Evolutionary conservation across 2,113 vertebrate species (phyloP).

Genomic region (Dicentrarchus labrax): DNA sequence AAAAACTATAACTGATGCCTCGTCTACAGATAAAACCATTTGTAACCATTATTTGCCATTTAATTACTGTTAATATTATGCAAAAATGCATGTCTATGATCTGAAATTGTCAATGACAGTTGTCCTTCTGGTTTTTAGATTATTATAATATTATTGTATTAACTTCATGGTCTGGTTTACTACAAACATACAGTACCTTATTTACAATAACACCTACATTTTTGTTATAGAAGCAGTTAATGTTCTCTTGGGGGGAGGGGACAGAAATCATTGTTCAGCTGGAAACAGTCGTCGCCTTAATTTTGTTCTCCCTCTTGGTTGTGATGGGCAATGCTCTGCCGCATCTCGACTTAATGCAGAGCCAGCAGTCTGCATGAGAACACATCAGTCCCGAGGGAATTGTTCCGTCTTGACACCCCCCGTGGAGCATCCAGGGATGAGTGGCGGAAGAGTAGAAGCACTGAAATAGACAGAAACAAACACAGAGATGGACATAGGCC

Average conservation of each 20-base stretch:
- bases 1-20: background rate
- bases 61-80: background rate
- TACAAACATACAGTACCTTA: background rate
- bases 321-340: constrained; percentile 25
- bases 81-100: background rate
- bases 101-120: background rate
- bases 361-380: constrained; percentile 61
- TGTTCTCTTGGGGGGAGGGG: background rate
- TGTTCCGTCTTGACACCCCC: constrained; percentile 51
- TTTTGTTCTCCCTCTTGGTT: constrained; percentile 46
- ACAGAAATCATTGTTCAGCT: constrained; percentile 24
- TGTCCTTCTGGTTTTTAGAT: background rate
- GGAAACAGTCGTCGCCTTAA: constrained; percentile 46
- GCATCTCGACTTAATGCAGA: constrained; percentile 46
- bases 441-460: background rate
- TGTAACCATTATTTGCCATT: background rate
- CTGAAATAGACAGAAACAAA: constrained; percentile 49
- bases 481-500: constrained; percentile 57
- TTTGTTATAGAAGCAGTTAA: background rate
- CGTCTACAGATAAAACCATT: background rate
- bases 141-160: background rate
- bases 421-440: constrained; percentile 22
- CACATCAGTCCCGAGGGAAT: constrained; percentile 53
- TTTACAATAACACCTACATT: background rate
- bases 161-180: background rate